A percentile compares a stretch with the other conserved stretches of the same genome.
Evolutionary conservation across 2,113 vertebrate genomes (phyloP).

Genomic region (Paratilapia polleni): DNA sequence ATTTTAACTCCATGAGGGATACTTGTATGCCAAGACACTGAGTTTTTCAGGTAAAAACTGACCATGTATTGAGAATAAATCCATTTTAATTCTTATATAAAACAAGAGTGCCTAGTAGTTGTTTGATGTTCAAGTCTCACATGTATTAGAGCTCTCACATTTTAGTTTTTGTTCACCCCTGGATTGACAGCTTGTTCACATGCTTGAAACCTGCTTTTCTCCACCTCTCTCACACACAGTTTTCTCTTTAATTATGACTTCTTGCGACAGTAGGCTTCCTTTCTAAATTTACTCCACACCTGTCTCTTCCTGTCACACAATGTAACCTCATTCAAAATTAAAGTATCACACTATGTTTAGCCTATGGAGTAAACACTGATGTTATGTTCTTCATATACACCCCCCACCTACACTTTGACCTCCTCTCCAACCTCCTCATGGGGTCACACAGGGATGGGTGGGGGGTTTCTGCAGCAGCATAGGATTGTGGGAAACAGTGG

Average conservation of each 20-base stretch:
- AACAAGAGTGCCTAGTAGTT: background rate
- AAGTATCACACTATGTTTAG: background rate
- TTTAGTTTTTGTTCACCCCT: background rate
- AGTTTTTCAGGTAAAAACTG: background rate
- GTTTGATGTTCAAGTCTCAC: background rate
- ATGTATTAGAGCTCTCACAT: background rate
- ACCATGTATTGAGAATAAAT: background rate
- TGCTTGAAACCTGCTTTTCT: background rate
- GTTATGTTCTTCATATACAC: slow-evolving; percentile 5
- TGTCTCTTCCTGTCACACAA: slow-evolving; percentile 4
- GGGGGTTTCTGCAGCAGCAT: slow-evolving; percentile 1
- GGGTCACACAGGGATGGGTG: slow-evolving; percentile 32
- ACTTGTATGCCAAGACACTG: background rate
- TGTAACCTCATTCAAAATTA: background rate
- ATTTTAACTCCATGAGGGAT: background rate
- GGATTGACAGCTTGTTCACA: background rate
- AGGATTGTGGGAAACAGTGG: slow-evolving; percentile 68
- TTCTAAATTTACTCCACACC: background rate
- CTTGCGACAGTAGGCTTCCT: background rate
- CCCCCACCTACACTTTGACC: slow-evolving; percentile 49
- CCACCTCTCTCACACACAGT: background rate
- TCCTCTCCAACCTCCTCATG: slow-evolving; percentile 19
- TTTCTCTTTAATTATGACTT: background rate
- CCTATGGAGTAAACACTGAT: background rate
- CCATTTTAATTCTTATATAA: background rate